phyloP scores from a whole-genome alignment of 2,797 vertebrate genomes.

The Vipera latastei region DNA sequence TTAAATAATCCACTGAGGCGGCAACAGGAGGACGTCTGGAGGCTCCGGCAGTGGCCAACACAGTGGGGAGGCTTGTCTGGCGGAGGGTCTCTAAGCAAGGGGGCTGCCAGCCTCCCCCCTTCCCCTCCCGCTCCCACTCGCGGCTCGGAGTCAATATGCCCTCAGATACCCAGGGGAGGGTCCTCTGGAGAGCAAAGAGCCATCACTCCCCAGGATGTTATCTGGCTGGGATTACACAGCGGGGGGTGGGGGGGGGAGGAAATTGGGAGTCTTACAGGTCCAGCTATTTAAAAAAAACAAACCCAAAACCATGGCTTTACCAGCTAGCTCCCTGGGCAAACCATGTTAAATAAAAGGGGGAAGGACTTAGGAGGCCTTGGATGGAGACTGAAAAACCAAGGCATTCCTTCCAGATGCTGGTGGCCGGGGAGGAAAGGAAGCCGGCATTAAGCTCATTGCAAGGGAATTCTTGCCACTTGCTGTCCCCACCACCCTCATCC shows the following conservation, averaged over 20 bases:
- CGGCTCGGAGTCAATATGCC: slow-evolving; percentile 10
- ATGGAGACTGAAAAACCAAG: neutral
- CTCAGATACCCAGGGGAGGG: slow-evolving; percentile 31
- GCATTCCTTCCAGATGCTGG: rapidly evolving
- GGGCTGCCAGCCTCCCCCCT: neutral
- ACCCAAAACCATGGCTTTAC: neutral
- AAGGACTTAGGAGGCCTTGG: neutral
- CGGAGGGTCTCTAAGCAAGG: slow-evolving; percentile 6
- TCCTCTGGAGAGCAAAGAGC: slow-evolving; percentile 11
- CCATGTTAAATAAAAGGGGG: neutral
- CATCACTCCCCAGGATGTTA: neutral
- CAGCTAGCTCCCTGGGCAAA: neutral
- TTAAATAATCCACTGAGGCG: slow-evolving; percentile 14
- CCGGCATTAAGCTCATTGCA: neutral
- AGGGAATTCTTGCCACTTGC: neutral
- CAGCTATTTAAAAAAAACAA: neutral
- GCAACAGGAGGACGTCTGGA: neutral
- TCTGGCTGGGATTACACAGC: neutral
- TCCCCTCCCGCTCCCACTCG: neutral
- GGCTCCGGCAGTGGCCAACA: neutral
- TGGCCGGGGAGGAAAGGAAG: neutral
- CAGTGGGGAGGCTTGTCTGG: neutral
- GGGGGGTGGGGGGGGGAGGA: neutral
- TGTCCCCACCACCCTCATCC: too few relatives aligned
- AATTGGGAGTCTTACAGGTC: neutral